Conservation (phyloP, 2,888 invertebrate species). For the Litoditis marina region DNA sequence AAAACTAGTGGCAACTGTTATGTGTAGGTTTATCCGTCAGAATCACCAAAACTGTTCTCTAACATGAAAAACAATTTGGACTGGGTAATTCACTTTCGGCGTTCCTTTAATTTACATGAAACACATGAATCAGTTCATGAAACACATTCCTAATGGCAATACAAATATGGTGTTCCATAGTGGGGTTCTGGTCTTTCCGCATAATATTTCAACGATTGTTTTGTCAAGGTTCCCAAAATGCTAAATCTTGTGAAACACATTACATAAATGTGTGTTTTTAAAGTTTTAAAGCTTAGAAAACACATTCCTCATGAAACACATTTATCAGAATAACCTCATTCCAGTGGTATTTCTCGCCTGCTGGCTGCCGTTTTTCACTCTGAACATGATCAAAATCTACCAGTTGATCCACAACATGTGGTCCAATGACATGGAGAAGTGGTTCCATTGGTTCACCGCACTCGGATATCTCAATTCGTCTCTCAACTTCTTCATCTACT, state of each 20-base stretch:
- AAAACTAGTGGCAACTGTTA: constrained; percentile 64
- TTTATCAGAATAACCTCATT: too few relatives aligned
- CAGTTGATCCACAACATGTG: constrained; percentile 49
- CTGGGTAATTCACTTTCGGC: too few relatives aligned
- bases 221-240: too few relatives aligned
- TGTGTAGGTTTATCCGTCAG: constrained; percentile 56
- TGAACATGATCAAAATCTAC: constrained; percentile 63
- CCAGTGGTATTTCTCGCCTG: constrained; percentile 66
- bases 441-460: constrained; percentile 55
- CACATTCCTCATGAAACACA: background rate
- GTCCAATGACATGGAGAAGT: constrained; percentile 45
- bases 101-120: too few relatives aligned
- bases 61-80: too few relatives aligned
- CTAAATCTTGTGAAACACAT: too few relatives aligned
- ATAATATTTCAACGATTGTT: background rate
- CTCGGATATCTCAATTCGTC: constrained; percentile 65
- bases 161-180: too few relatives aligned
- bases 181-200: too few relatives aligned
- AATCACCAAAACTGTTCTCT: too few relatives aligned
- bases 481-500: constrained; percentile 66
- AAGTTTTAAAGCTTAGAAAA: constrained; percentile 1
- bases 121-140: too few relatives aligned
- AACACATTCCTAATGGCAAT: too few relatives aligned
- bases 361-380: constrained; percentile 66
- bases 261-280: too few relatives aligned